Evolutionary conservation across 1,140 invertebrate genomes (phyloP).

Genomic region (Cyclargus thomasi): DNA sequence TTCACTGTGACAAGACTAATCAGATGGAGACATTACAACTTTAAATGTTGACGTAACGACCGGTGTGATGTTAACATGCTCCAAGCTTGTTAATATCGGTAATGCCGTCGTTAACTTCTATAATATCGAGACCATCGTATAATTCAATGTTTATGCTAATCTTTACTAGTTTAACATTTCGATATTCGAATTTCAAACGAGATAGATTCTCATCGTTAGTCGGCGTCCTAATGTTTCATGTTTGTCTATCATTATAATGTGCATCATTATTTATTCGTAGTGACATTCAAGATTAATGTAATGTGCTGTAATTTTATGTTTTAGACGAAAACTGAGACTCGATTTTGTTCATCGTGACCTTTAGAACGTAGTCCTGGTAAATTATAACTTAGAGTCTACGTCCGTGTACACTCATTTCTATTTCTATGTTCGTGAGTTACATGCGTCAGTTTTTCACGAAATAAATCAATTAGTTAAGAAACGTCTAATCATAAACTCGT

Average conservation of each 20-base stretch:
- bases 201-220: neutral
- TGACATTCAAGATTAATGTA: neutral
- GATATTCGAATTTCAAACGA: neutral
- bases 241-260: neutral
- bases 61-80: neutral
- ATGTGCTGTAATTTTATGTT: neutral
- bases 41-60: neutral
- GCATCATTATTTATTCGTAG: neutral
- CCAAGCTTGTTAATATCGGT: neutral
- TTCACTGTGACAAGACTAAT: slow-evolving; percentile 19
- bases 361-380: too few relatives aligned
- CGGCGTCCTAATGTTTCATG: neutral
- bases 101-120: neutral
- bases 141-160: neutral
- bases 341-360: too few relatives aligned
- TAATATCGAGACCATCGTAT: neutral
- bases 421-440: too few relatives aligned
- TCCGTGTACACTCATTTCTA: too few relatives aligned
- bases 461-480: too few relatives aligned
- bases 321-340: too few relatives aligned
- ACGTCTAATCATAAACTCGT: too few relatives aligned
- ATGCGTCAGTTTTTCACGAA: too few relatives aligned
- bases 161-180: too few relatives aligned
- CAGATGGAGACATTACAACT: neutral
- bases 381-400: too few relatives aligned